Conservation (phyloP, 2,113 vertebrate genomes). For the Platysternon megacephalum region DNA sequence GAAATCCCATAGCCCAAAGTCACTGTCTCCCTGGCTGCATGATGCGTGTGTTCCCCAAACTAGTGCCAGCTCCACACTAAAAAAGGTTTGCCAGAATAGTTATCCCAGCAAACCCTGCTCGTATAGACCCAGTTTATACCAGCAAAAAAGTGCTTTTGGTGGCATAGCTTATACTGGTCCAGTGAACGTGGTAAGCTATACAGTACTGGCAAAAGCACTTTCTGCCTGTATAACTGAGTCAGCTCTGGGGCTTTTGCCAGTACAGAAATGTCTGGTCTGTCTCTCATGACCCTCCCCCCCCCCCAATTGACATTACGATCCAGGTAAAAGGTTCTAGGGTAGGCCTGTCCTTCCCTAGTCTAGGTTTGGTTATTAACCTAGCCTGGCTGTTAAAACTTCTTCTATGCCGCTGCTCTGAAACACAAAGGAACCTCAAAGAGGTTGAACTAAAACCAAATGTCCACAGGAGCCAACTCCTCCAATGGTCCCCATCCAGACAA, state of each 20-base stretch:
- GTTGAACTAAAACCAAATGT: background rate
- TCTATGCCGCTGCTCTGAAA: background rate
- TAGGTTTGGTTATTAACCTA: background rate
- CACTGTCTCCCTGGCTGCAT: background rate
- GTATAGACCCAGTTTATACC: background rate
- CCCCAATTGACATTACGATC: background rate
- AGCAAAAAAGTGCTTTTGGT: background rate
- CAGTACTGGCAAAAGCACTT: background rate
- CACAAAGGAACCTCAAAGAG: background rate
- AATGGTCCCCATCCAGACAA: background rate
- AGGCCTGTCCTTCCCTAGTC: background rate
- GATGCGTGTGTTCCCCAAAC: background rate
- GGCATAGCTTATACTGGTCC: background rate
- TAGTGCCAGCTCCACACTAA: background rate
- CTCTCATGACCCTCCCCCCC: background rate
- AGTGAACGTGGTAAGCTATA: background rate
- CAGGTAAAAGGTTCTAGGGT: background rate
- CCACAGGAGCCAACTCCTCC: background rate
- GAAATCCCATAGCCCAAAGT: background rate
- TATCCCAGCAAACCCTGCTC: background rate
- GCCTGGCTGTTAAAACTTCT: background rate
- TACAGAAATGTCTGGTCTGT: background rate
- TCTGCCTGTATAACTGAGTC: background rate
- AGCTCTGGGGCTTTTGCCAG: background rate
- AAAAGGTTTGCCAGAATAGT: background rate